phyloP scores from a whole-genome alignment of 2,888 invertebrate species.

The Rapana venosa region DNA sequence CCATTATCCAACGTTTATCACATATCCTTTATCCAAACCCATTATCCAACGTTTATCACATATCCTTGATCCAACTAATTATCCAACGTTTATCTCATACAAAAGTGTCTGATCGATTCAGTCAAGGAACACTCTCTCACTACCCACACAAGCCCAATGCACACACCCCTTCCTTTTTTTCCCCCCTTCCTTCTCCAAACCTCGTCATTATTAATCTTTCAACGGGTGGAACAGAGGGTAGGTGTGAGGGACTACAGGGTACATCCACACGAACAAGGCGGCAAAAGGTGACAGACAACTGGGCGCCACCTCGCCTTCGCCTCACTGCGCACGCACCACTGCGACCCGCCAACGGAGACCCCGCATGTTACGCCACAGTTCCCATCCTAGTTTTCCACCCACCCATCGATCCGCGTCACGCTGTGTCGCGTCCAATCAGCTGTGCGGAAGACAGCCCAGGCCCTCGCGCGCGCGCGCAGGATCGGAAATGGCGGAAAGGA shows the following conservation, averaged over 20 bases:
- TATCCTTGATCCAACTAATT: no score
- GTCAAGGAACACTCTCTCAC: no score
- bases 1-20: no score
- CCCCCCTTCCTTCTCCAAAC: not conserved
- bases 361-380: not conserved
- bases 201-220: not conserved
- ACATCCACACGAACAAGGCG: not conserved
- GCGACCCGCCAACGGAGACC: not conserved
- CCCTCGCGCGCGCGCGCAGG: not conserved
- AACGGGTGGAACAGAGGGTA: not conserved
- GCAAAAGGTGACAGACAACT: not conserved
- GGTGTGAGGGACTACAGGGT: not conserved
- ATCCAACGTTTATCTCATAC: no score
- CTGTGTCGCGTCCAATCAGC: slow-evolving; percentile 3
- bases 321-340: slow-evolving; percentile 1
- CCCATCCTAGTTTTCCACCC: not conserved
- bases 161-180: no score
- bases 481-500: not conserved
- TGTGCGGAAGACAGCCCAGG: not conserved
- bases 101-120: no score
- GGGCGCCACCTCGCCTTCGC: not conserved
- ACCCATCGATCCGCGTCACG: slow-evolving; percentile 2
- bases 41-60: no score
- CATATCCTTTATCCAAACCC: no score
- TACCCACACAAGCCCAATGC: no score